Conservation (phyloP, 2,797 vertebrate genomes). For the Gallinago solitaria region DNA sequence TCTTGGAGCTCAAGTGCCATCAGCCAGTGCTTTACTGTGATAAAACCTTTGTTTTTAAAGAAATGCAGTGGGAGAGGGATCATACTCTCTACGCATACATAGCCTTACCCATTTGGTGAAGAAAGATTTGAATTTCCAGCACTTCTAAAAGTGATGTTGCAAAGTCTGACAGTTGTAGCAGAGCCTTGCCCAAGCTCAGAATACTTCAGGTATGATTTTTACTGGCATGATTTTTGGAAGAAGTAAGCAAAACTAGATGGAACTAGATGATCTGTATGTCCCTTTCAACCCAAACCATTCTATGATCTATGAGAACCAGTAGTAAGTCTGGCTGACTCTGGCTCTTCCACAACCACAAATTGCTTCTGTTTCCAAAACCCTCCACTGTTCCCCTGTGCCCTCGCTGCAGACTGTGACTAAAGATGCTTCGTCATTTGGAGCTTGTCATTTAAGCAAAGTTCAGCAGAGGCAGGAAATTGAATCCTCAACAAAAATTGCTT, state of each 20-base stretch:
- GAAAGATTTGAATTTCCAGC: background rate
- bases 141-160: too few species aligned
- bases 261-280: background rate
- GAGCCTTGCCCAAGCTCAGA: background rate
- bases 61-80: background rate
- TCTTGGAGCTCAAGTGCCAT: background rate
- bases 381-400: background rate
- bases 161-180: background rate
- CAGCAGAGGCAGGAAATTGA: constrained; percentile 60
- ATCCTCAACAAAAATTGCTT: constrained; percentile 1
- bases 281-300: background rate
- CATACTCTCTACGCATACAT: rapidly evolving
- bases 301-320: background rate
- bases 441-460: constrained; percentile 21
- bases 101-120: background rate
- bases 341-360: background rate
- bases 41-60: background rate
- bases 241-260: background rate
- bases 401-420: background rate
- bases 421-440: constrained; percentile 4
- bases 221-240: background rate
- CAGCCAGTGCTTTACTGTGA: rapidly evolving
- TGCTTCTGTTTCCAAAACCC: background rate
- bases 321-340: background rate
- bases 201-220: background rate